Evolutionary conservation across 2,113 vertebrate genomes (phyloP).

Genomic region (Ranitomeya variabilis): DNA sequence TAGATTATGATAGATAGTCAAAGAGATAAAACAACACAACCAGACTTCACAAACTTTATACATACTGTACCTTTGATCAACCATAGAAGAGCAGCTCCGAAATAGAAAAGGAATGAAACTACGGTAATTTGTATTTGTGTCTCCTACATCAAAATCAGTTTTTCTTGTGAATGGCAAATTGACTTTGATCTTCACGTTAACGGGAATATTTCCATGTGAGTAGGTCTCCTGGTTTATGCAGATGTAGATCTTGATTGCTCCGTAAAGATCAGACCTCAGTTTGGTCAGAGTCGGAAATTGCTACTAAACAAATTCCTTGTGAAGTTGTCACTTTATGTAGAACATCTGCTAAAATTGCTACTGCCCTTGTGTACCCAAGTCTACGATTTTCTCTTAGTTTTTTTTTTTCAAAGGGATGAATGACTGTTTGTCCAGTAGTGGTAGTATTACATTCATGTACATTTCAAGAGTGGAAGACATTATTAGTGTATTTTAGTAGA

Average conservation of each 20-base stretch:
- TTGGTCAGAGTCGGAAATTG: slow-evolving; percentile 51
- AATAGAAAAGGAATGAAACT: slow-evolving; percentile 5
- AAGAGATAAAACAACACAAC: background rate
- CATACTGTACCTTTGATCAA: background rate
- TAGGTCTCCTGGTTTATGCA: slow-evolving; percentile 24
- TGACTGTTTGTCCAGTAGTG: background rate
- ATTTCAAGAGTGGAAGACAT: background rate
- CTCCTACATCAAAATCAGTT: slow-evolving; percentile 43
- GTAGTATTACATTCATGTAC: background rate
- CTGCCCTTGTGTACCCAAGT: slow-evolving; percentile 52
- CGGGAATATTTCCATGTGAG: slow-evolving; percentile 59
- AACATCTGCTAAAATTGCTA: slow-evolving; percentile 66
- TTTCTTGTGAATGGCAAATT: slow-evolving; percentile 56
- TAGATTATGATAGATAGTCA: slow-evolving; percentile 9
- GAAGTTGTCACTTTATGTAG: slow-evolving; percentile 61
- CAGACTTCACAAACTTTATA: background rate
- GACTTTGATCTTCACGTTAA: slow-evolving; percentile 43
- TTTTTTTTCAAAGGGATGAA: background rate
- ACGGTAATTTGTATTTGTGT: slow-evolving; percentile 48
- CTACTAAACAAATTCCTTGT: slow-evolving; percentile 49
- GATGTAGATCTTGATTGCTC: slow-evolving; percentile 19
- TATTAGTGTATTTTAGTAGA: background rate
- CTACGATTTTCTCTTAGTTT: background rate
- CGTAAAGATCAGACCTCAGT: background rate
- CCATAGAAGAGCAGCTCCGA: slow-evolving; percentile 6